Base-by-base conservation (phyloP, 2,113 vertebrate genomes). In the Tragulus kanchil region DNA sequence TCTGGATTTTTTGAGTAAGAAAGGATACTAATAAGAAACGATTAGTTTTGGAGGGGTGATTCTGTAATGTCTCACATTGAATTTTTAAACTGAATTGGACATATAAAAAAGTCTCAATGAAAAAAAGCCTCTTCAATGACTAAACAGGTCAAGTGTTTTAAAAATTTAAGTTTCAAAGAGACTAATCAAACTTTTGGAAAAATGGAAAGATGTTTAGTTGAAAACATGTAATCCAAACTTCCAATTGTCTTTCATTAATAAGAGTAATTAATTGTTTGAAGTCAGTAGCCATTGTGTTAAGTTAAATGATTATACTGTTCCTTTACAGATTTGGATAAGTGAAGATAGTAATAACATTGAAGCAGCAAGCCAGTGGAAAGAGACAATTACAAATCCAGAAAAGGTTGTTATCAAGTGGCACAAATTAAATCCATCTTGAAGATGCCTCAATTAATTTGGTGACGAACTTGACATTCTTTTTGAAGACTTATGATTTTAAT, bases 351-450 rank as follows among this genome's bases (percentile, higher is more conserved):
- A 92, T 28, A 98, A 98, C 77, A 96, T 84, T 8, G 99, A 99
- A 65, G 99, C 99, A 5, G 98, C 96, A 56, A 98, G 99, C 92
- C 99, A 99, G 96, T 99, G 99, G 99, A 99, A 97, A 95, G 99
- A 99, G 95, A 99, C 98, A 19, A 97, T 99, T 90, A 95, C 98
- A 85, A 98, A 99, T 95, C 99, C 99, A 59, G 99, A 99, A 98
- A 99, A 99, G 95, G 98, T 99, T 94, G 99, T 99, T 96, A 83
- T 99, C 42, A 99, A 98, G 83, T 99, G 99, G 99, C 99, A 99
- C 98, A 98, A 98, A 45, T 88, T 99, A 89, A 99, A 98, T 89
- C 90, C 98, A 9, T 98, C 98, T 69, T 99, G 98, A 99, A 98
- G 92, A 96, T 90, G 19, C 77, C 23, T 85, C 50, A 93, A 23